phyloP scores from a whole-genome alignment of 2,888 invertebrate genomes.

The Spilosoma lubricipeda region DNA sequence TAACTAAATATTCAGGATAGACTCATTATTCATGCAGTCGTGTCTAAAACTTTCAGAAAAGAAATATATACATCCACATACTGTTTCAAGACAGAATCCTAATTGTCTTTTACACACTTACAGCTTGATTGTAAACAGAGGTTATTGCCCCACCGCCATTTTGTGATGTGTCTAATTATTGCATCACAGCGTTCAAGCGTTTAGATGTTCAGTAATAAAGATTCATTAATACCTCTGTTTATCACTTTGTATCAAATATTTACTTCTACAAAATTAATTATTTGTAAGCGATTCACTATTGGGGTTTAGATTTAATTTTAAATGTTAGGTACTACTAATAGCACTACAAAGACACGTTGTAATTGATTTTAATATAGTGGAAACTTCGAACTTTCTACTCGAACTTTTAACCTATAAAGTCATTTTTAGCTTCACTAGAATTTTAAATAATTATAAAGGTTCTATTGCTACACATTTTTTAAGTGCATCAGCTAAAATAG shows the following conservation, averaged over 20 bases:
- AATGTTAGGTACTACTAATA: background rate
- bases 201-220: conserved; percentile 45
- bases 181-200: conserved; percentile 58
- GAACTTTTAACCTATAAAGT: background rate
- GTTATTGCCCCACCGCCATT: conserved; percentile 68
- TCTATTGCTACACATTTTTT: background rate
- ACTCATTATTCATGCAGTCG: background rate
- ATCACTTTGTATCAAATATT: conserved; percentile 36
- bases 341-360: background rate
- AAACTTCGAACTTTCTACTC: background rate
- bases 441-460: background rate
- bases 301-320: background rate
- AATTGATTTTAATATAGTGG: background rate
- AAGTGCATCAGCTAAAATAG: background rate
- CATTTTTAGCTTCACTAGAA: background rate
- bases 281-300: background rate
- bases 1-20: background rate
- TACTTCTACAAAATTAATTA: conserved; percentile 20
- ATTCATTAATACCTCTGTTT: conserved; percentile 41
- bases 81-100: conserved; percentile 13
- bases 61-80: background rate
- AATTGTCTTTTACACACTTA: conserved; percentile 24
- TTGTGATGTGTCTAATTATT: conserved; percentile 72
- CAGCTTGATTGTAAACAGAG: conserved; percentile 42
- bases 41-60: background rate